Evolutionary conservation across 2,113 vertebrate genomes (phyloP), one percentile per base, ranked within the genome.

Genomic region (Natator depressus): DNA sequence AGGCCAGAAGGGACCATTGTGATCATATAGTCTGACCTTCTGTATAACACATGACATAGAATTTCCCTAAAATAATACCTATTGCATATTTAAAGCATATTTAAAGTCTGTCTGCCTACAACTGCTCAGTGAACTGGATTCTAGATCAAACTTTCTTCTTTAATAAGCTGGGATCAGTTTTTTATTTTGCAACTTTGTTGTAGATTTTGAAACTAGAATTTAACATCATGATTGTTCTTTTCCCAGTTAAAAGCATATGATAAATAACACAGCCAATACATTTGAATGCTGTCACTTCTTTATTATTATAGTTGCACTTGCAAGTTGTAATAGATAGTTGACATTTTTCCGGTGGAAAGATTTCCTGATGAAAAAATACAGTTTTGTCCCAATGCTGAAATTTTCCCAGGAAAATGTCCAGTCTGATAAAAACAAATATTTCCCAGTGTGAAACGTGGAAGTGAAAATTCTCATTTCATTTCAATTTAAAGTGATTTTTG

Each of bases 331-430:
- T 31, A 65, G 31, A 65, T 65, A 65, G 16, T 35, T 65, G 62
- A n/a, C 6, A 65, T 65, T 22, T 55, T 3, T 35, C 31, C 5
- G 4, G 4, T 2, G 10, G 1, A 46, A 5, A 1, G 0, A 13
- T 17, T 57, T 31, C 9, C 54, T 80, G 5, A 22, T 42, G 7
- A 11, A 4, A 35, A 89, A 84, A 91, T 54, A 3, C 65, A 31
- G 59, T 47, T 50, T 83, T n/a, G 6, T 24, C 55, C 24, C n/a
- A 4, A 17, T 20, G 47, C 3, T 4, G 51, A n/a, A 75, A 47
- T 80, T 55, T 75, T 24, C 24, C 24, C 13, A 49, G 50, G 53
- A 47, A 42, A 84, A 38, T 9, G 1, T 2, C 80, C 82, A 4
- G 38, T 85, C 35, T 76, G 10, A 12, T 65, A 65, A 65, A 65